Conservation (phyloP, 2,888 invertebrate species). For the Xestia sexstrigata region DNA sequence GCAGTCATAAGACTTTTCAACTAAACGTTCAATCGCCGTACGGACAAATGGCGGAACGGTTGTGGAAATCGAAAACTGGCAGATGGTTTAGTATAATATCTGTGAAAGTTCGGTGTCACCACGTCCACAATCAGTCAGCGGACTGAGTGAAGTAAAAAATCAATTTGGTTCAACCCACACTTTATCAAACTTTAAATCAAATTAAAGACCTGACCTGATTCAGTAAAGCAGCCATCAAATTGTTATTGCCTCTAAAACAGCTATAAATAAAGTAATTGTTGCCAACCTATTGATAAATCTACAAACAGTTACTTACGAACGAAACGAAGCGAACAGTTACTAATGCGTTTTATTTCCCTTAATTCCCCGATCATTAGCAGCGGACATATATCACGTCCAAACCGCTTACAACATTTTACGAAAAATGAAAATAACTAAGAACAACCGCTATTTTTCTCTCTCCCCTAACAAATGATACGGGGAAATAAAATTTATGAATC, state of each 20-base stretch:
- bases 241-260: slow-evolving; percentile 35
- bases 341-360: slow-evolving; percentile 55
- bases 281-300: slow-evolving; percentile 33
- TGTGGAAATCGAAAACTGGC: neutral
- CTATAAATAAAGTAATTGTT: slow-evolving; percentile 35
- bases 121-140: neutral
- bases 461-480: slow-evolving; percentile 59
- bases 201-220: slow-evolving; percentile 22
- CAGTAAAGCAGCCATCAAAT: slow-evolving; percentile 29
- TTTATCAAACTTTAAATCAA: slow-evolving; percentile 20
- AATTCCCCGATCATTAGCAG: slow-evolving; percentile 61
- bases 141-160: neutral
- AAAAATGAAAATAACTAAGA: slow-evolving; percentile 58
- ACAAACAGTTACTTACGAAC: slow-evolving; percentile 24
- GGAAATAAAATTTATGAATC: slow-evolving; percentile 69
- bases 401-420: slow-evolving; percentile 56
- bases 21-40: neutral
- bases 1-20: neutral
- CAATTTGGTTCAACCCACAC: neutral
- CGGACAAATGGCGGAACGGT: neutral
- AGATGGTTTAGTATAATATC: neutral
- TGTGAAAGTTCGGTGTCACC: neutral
- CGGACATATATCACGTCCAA: slow-evolving; percentile 52
- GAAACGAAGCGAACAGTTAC: slow-evolving; percentile 26
- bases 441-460: slow-evolving; percentile 54